A percentile compares a stretch with the other conserved stretches of the same genome.
These are phyloP conservation scores for Callorhinus ursinus DNA, from an alignment of 2,113 vertebrate genomes.

Conservation along the genomic window DNA sequence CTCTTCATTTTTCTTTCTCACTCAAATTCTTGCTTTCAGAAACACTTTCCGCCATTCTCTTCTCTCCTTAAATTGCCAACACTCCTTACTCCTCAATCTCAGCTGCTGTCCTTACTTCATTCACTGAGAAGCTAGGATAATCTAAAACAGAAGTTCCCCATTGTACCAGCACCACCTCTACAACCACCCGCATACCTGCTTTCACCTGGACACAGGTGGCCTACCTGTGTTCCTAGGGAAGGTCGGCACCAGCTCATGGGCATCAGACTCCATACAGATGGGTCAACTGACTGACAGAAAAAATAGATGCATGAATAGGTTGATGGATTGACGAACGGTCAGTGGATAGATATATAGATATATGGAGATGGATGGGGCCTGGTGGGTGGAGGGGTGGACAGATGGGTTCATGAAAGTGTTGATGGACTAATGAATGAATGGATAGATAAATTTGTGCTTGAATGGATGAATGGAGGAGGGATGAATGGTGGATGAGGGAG, in stretches of 20 bases:
- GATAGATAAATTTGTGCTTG: fast-evolving
- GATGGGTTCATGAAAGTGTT: not conserved
- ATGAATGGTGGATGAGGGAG: not conserved
- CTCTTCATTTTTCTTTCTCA: not conserved
- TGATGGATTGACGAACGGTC: not conserved
- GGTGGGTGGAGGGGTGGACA: not conserved
- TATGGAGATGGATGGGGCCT: not conserved
- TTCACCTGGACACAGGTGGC: fast-evolving
- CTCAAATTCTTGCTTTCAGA: not conserved
- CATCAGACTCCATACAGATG: not conserved
- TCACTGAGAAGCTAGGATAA: fast-evolving
- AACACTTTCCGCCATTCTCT: no score
- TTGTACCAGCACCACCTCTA: fast-evolving
- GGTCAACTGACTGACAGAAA: not conserved
- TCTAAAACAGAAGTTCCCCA: not conserved
- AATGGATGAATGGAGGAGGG: not conserved
- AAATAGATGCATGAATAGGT: not conserved
- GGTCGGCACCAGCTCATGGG: not conserved
- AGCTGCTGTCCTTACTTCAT: not conserved
- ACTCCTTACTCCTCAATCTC: not conserved
- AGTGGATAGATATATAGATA: not conserved
- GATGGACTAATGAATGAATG: not conserved
- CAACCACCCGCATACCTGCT: not conserved
- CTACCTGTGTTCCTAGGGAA: fast-evolving
- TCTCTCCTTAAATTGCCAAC: not conserved